Conservation (phyloP, 2,113 vertebrate species). For the human region DNA sequence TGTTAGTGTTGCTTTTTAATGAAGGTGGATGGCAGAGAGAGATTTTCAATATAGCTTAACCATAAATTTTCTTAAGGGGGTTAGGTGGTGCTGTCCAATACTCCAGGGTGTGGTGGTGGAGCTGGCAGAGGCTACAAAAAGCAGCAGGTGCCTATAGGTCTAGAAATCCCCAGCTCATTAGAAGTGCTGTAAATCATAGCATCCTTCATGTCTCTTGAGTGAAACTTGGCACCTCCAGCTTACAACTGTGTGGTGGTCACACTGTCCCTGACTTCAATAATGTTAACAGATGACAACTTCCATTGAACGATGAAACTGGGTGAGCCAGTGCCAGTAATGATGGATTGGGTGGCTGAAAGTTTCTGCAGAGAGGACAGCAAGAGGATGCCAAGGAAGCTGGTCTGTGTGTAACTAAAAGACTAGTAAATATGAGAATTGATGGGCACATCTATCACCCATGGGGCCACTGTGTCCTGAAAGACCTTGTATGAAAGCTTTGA, state of each 20-base stretch:
- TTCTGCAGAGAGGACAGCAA: conserved; percentile 28
- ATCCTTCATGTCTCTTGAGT: conserved; percentile 30
- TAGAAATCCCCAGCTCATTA: conserved; percentile 42
- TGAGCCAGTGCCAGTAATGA: not conserved
- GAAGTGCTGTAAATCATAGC: conserved; percentile 45
- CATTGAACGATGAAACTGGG: conserved; percentile 2
- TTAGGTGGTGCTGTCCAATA: not conserved
- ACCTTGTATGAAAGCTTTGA: not conserved
- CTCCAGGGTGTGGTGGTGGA: not conserved
- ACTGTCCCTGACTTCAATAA: not conserved
- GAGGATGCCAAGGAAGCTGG: conserved; percentile 10
- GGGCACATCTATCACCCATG: not conserved
- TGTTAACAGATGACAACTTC: conserved; percentile 56
- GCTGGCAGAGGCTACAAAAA: conserved; percentile 22
- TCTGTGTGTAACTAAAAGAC: conserved; percentile 1
- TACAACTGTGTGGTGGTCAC: conserved; percentile 4
- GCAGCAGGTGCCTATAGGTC: conserved; percentile 36
- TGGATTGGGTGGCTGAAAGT: conserved; percentile 6
- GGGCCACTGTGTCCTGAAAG: not conserved
- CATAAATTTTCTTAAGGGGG: not conserved
- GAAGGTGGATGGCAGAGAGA: not conserved
- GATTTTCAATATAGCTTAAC: not conserved
- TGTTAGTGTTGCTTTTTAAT: not conserved
- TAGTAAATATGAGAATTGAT: not conserved
- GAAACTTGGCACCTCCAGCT: conserved; percentile 62